Base-by-base conservation (phyloP, 2,888 invertebrate species). In the Dasysyrphus albostriatus region DNA sequence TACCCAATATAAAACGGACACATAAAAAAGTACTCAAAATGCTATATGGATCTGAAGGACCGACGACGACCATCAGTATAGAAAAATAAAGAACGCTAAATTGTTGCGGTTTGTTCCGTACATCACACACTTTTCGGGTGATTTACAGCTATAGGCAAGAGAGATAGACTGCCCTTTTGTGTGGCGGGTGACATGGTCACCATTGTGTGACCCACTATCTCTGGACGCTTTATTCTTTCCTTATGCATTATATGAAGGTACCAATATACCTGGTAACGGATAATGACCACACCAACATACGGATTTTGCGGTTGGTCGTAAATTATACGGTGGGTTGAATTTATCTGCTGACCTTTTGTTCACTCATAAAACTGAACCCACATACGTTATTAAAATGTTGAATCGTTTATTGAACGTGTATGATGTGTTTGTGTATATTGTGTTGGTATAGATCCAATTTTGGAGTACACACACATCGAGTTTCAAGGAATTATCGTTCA, bases 241-340 rank as follows among this genome's bases (percentile, higher is more conserved):
- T 51, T 47, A 47, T 47, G 49, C 49, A 19, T 61, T 42, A 24
- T 24, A 24, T 24, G 24, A 24, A 24, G 24, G 24, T 24, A 24
- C 24, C 24, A 2, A n/a, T 24, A 24, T 24, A 58, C 61, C 67
- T 61, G 51, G 61, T 42, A 76, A 58, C 79, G 83, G 72, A 84
- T 84, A 84, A 84, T 80, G 84, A 84, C 80, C 80, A 83, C 80
- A 75, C 37, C 59, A 80, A 80, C 75, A 84, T 80, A 84, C 75
- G 83, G 81, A 44, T 59, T 49, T 72, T 65, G 58, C 67, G 76
- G 84, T 76, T 49, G 65, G 59, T 76, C 84, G 80, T 84, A 80
- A 84, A 84, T 84, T 76, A 76, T 72, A 75, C 70, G 47, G 29
- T 42, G 80, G 80, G 75, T 76, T 54, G 49, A 65, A 84, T 83